Evolutionary conservation across 2,797 vertebrate species (phyloP), one percentile per base, ranked within the genome.

Genomic region (Labeo calbasu): DNA sequence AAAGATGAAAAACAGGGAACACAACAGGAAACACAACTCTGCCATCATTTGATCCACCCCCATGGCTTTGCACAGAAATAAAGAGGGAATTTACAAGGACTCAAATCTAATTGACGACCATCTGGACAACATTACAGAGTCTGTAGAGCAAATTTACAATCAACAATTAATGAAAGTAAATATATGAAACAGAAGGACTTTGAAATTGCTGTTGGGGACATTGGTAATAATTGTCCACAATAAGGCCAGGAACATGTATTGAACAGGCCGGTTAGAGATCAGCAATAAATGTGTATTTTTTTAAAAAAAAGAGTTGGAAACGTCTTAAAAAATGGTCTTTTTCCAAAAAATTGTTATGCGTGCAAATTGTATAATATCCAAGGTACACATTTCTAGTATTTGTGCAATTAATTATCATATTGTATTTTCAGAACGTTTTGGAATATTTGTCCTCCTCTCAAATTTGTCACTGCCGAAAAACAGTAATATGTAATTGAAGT

Each of bases 141-240:
- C 23, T 32, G 43, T 79, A 63, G 23, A 66, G 43, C 43, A 65
- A 79, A 79, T 79, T 79, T 65, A 66, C 43, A 50, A 66, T 63
- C 23, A 79, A n/a, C 77, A 65, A 21, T 46, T 63, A 63, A 77
- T 77, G n/a, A 63, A 53, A 53, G 50, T 53, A 21, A n/a, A 55
- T 19, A 75, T 36, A 75, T 55, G 50, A 55, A 55, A 55, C 72
- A 55, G 19, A 75, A 55, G 72, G 72, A 14, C 28, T 75, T 61
- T 48, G 36, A 77, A 63, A 61, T 46, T 78, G 23, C 59, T 32
- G 17, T 59, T 61, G 59, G 40, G 55, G 40, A 19, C 5, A 7
- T 48, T 40, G 21, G 57, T 43, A 28, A 61, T 63, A 48, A 77
- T 13, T 78, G 76, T 77, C 40, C 57, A 63, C 57, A 77, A 46